phyloP scores from a whole-genome alignment of 2,888 invertebrate species.

The Rhynchonema sp. region DNA sequence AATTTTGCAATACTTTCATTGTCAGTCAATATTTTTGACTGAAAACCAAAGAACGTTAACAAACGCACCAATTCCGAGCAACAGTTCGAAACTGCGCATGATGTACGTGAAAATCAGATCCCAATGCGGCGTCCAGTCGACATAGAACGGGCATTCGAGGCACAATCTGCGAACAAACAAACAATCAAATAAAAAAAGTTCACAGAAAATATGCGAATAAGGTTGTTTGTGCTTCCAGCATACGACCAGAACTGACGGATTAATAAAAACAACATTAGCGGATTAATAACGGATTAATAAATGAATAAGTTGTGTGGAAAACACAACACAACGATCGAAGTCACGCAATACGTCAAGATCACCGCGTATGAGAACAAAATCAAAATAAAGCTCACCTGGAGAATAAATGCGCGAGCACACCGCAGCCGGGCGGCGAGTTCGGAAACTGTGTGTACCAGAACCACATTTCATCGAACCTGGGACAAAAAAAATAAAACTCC shows the following conservation, averaged over 20 bases:
- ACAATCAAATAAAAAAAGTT: slow-evolving; percentile 39
- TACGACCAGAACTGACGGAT: too few relatives aligned
- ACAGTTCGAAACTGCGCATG: slow-evolving; percentile 52
- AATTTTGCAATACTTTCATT: too few relatives aligned
- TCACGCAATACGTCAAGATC: neutral
- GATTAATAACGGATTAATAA: neutral
- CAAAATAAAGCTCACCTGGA: slow-evolving; percentile 42
- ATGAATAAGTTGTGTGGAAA: neutral
- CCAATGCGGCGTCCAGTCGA: slow-evolving; percentile 68
- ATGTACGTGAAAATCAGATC: slow-evolving; percentile 42
- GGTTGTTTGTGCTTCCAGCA: too few relatives aligned
- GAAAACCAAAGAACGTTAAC: too few relatives aligned
- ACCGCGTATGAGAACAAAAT: too few relatives aligned
- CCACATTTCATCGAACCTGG: slow-evolving; percentile 33
- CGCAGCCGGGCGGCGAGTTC: slow-evolving; percentile 31
- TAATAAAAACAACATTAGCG: too few relatives aligned
- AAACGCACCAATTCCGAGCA: slow-evolving; percentile 46
- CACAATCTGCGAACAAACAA: slow-evolving; percentile 10
- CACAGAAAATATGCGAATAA: slow-evolving; percentile 53
- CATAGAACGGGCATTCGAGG: slow-evolving; percentile 32
- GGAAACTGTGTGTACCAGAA: slow-evolving; percentile 30
- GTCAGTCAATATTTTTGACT: too few relatives aligned
- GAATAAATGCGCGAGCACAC: slow-evolving; percentile 44
- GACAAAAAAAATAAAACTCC: too few relatives aligned
- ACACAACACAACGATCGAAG: neutral